Evolutionary conservation across 2,797 vertebrate genomes (phyloP).

Genomic region (Oreochromis grahami): DNA sequence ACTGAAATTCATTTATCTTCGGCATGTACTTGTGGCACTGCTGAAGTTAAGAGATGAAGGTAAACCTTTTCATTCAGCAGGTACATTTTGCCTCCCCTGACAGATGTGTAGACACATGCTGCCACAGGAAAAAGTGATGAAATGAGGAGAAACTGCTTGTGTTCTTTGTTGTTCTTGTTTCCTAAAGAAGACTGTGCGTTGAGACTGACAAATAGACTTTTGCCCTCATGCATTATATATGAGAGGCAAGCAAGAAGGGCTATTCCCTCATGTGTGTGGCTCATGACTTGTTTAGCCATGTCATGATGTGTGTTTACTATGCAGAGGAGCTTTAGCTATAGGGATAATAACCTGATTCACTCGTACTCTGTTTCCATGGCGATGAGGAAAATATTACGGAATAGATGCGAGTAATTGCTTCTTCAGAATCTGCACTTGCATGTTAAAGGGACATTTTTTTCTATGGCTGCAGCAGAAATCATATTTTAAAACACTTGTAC

Average conservation of each 20-base stretch:
- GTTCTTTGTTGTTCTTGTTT: slow-evolving; percentile 34
- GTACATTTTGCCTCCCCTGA: slow-evolving; percentile 14
- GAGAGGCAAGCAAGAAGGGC: neutral
- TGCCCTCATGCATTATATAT: slow-evolving; percentile 38
- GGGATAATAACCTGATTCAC: slow-evolving; percentile 4
- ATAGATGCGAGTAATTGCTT: slow-evolving; percentile 30
- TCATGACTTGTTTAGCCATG: slow-evolving; percentile 16
- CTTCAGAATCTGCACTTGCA: neutral
- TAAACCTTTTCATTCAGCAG: slow-evolving; percentile 4
- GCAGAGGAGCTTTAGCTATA: slow-evolving; percentile 1
- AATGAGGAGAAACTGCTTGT: slow-evolving; percentile 49
- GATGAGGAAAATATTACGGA: neutral
- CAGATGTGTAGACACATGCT: slow-evolving; percentile 6
- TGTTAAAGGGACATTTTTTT: neutral
- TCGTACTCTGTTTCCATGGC: slow-evolving; percentile 34
- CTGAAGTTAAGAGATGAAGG: neutral
- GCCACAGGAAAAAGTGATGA: slow-evolving; percentile 55
- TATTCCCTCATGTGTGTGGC: neutral
- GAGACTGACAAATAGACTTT: neutral
- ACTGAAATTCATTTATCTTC: neutral
- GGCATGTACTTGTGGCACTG: neutral
- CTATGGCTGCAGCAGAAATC: neutral
- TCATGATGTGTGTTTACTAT: slow-evolving; percentile 15
- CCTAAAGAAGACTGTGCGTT: slow-evolving; percentile 12
- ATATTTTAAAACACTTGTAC: neutral